A percentile compares a stretch with the other conserved stretches of the same genome.
phyloP scores from a whole-genome alignment of 2,113 vertebrate species.

The Cyanoderma ruficeps region DNA sequence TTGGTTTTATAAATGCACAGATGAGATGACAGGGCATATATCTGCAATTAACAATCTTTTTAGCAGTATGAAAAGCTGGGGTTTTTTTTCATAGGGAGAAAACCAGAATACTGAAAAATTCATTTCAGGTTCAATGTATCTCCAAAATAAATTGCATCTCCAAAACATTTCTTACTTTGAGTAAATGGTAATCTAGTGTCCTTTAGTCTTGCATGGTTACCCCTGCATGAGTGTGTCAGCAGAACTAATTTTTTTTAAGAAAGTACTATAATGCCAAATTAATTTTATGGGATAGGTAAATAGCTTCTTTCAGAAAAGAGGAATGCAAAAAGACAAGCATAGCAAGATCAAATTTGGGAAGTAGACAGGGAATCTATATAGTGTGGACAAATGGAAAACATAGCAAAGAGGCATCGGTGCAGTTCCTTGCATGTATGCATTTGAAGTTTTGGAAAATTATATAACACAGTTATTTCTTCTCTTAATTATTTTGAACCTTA shows the following conservation, averaged over 20 bases:
- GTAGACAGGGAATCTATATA: neutral
- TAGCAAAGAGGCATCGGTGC: neutral
- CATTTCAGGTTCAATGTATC: neutral
- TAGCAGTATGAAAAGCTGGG: neutral
- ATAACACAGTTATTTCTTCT: neutral
- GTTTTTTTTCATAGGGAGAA: neutral
- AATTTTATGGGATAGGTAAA: neutral
- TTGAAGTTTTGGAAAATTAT: neutral
- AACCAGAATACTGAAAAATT: neutral
- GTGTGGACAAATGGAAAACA: neutral
- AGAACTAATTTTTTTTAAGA: neutral
- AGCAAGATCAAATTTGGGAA: neutral
- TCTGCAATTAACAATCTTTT: neutral
- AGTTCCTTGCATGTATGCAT: neutral
- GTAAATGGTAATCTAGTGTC: neutral
- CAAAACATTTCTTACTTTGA: neutral
- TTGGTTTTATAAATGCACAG: neutral
- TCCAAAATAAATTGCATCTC: neutral
- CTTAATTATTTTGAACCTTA: neutral
- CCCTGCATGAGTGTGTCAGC: neutral
- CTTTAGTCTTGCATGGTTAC: neutral
- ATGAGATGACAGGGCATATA: neutral
- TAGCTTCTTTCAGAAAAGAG: neutral
- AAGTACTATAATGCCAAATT: neutral
- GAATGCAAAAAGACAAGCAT: neutral